A percentile compares a stretch with the other conserved stretches of the same genome.
Evolutionary conservation across 1,140 invertebrate species (phyloP).

Genomic region (Eriosoma lanigerum): DNA sequence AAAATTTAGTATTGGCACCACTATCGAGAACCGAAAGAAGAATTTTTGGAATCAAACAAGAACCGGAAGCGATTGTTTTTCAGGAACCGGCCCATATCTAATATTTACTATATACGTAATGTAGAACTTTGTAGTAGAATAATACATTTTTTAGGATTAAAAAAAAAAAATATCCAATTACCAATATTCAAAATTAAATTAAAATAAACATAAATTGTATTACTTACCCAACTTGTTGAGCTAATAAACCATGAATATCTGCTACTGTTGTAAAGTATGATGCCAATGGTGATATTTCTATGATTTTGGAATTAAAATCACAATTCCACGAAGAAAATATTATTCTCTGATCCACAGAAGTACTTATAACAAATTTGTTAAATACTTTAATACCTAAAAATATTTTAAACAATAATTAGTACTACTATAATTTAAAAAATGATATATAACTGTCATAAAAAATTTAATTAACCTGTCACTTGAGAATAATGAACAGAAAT

Average conservation of each 20-base stretch:
- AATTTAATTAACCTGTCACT: slow-evolving; percentile 48
- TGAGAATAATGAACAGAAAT: slow-evolving; percentile 47
- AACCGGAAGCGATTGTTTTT: no score
- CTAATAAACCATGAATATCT: slow-evolving; percentile 40
- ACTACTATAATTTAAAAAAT: no score
- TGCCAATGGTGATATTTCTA: slow-evolving; percentile 5
- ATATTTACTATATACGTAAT: no score
- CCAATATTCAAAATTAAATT: background rate
- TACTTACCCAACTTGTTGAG: slow-evolving; percentile 24
- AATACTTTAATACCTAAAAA: slow-evolving; percentile 18
- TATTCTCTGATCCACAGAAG: slow-evolving; percentile 47
- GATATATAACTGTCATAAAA: no score
- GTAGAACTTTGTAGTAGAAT: no score
- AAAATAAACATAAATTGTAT: background rate
- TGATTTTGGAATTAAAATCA: slow-evolving; percentile 4
- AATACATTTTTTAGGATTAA: no score
- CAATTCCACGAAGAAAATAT: slow-evolving; percentile 39
- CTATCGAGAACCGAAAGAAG: no score
- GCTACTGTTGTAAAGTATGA: slow-evolving; percentile 48
- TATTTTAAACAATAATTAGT: background rate
- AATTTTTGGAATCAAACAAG: no score
- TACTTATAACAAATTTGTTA: slow-evolving; percentile 13
- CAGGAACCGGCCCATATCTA: no score
- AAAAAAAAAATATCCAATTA: no score
- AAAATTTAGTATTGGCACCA: no score